Conservation (phyloP, 2,797 vertebrate genomes). For the Rhinogobio ventralis region DNA sequence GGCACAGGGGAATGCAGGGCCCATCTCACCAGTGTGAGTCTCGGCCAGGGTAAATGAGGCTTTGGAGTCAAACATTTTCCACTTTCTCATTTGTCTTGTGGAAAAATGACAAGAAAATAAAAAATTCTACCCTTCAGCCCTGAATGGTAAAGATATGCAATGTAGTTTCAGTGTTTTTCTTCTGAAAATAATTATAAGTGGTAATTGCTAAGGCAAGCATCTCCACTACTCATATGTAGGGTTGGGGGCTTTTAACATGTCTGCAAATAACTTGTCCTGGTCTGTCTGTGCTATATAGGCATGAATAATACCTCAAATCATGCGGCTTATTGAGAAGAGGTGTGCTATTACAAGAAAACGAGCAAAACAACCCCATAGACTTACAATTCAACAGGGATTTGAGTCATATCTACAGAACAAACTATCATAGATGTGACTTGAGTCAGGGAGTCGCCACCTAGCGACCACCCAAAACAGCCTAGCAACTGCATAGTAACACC, state of each 20-base stretch:
- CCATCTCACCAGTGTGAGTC: slow-evolving; percentile 60
- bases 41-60: slow-evolving; percentile 31
- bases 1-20: slow-evolving; percentile 69
- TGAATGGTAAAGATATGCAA: slow-evolving; percentile 17
- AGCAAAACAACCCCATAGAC: background rate
- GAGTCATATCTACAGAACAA: slow-evolving; percentile 1
- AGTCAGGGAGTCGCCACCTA: background rate
- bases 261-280: background rate
- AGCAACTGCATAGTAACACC: background rate
- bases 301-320: background rate
- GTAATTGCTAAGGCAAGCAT: background rate
- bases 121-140: slow-evolving; percentile 10
- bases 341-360: background rate
- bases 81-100: slow-evolving; percentile 29
- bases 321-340: background rate
- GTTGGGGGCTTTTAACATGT: slow-evolving; percentile 3
- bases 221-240: background rate
- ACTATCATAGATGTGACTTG: background rate
- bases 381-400: background rate
- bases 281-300: background rate
- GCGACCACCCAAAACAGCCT: background rate
- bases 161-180: background rate
- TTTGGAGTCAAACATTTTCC: slow-evolving; percentile 35
- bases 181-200: slow-evolving; percentile 24
- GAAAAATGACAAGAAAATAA: slow-evolving; percentile 2